Evolutionary conservation across 1,140 invertebrate genomes (phyloP).

Genomic region (Dolichoris vasculosae): DNA sequence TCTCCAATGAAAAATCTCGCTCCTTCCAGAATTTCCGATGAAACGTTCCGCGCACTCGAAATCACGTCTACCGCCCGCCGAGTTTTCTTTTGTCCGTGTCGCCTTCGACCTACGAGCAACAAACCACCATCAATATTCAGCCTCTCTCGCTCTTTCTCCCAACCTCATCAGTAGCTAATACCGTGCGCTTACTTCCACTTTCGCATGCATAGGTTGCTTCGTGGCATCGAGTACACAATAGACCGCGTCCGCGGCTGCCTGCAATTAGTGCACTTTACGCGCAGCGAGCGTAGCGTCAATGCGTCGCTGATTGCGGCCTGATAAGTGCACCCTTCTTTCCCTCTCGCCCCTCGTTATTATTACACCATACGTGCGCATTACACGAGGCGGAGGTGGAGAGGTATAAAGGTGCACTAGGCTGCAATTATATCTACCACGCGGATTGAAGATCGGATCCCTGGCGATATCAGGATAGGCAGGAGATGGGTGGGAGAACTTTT

Average conservation of each 20-base stretch:
- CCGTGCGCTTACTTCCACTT: too few relatives aligned
- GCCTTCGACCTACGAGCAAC: background rate
- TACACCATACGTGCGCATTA: background rate
- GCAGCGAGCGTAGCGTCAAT: slow-evolving; percentile 2
- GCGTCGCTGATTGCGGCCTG: slow-evolving; percentile 30
- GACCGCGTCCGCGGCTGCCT: background rate
- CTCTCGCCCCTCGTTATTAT: slow-evolving; percentile 12
- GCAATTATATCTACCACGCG: too few relatives aligned
- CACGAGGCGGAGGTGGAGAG: too few relatives aligned
- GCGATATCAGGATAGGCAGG: too few relatives aligned
- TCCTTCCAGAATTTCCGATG: background rate
- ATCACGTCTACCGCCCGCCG: background rate
- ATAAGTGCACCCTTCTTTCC: slow-evolving; percentile 1
- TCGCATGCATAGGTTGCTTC: too few relatives aligned
- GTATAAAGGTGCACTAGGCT: too few relatives aligned
- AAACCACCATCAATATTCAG: background rate
- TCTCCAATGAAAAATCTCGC: background rate
- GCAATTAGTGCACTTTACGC: slow-evolving; percentile 24
- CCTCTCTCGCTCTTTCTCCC: background rate
- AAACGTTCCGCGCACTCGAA: background rate
- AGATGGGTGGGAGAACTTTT: too few relatives aligned
- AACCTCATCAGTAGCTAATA: too few relatives aligned
- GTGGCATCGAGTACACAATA: too few relatives aligned
- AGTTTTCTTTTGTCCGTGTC: background rate
- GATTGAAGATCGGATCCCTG: too few relatives aligned